These are phyloP conservation scores for Pristionchus exspectatus DNA, from an alignment of 2,888 invertebrate species.

Conservation along the genomic window DNA sequence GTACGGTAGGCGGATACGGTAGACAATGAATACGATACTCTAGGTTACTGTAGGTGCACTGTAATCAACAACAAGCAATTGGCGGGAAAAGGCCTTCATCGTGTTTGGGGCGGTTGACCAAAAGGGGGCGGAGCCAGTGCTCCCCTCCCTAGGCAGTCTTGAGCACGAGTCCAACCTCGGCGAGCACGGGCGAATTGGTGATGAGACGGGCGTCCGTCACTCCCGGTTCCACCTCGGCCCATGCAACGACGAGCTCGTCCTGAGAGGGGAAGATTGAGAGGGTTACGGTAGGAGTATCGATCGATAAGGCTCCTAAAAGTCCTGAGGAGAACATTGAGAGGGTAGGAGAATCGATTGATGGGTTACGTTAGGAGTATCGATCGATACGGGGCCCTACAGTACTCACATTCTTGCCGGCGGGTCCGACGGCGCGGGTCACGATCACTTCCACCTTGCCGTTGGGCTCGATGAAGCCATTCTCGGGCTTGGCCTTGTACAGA, in stretches of 20 bases:
- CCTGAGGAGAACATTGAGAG: too few species aligned
- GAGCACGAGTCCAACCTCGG: conserved; percentile 34
- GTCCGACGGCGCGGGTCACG: conserved; percentile 22
- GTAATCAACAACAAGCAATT: not conserved
- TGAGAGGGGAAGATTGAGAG: not conserved
- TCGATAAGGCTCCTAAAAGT: not conserved
- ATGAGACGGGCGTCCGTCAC: conserved; percentile 38
- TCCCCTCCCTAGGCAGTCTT: conserved; percentile 34
- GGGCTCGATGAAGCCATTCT: conserved; percentile 44
- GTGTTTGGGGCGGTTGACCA: not conserved
- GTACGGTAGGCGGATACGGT: conserved; percentile 79
- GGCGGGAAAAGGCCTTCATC: not conserved
- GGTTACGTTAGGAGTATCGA: not conserved
- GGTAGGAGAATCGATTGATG: too few species aligned
- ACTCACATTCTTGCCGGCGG: conserved; percentile 43
- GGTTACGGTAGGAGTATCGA: not conserved
- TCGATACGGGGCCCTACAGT: not conserved
- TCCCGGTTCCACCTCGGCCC: conserved; percentile 21
- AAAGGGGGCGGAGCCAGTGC: not conserved
- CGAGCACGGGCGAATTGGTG: conserved; percentile 22
- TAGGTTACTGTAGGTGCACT: not conserved
- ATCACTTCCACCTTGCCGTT: conserved; percentile 43
- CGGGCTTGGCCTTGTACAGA: conserved; percentile 41
- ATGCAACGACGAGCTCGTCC: conserved; percentile 19
- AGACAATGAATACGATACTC: not conserved